A percentile compares a stretch with the other conserved stretches of the same genome.
These are phyloP conservation scores for Epinephelus coioides DNA, from an alignment of 2,797 vertebrate genomes.

Conservation along the genomic window DNA sequence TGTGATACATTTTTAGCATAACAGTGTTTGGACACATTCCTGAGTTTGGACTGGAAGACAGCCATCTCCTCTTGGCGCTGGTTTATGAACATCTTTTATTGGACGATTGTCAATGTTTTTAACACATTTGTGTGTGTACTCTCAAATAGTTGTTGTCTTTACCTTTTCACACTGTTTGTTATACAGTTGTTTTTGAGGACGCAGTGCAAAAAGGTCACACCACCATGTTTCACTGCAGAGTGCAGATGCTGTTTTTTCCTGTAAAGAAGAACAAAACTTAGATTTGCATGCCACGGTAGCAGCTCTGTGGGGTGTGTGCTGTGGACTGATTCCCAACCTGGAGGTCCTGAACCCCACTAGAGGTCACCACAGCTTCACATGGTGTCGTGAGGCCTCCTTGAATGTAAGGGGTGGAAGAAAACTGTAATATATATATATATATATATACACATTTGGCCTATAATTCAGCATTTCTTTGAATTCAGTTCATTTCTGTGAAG, in stretches of 20 bases:
- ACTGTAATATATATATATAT: too few species aligned
- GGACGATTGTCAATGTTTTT: not conserved
- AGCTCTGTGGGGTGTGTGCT: too few species aligned
- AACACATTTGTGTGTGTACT: not conserved
- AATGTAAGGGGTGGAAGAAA: too few species aligned
- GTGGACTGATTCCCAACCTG: too few species aligned
- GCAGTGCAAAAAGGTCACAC: not conserved
- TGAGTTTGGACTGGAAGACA: conserved; percentile 1
- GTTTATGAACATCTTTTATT: conserved; percentile 2
- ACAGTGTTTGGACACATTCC: conserved; percentile 8
- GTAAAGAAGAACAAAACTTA: not conserved
- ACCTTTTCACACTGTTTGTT: conserved; percentile 9
- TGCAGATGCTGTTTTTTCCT: not conserved
- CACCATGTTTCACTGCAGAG: not conserved
- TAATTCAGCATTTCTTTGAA: too few species aligned
- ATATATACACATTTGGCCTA: too few species aligned
- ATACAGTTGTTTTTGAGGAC: not conserved
- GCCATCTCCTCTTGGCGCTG: conserved; percentile 1
- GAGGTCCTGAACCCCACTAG: too few species aligned
- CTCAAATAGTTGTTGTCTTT: conserved; percentile 9
- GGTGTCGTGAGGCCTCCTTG: too few species aligned
- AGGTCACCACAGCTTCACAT: too few species aligned
- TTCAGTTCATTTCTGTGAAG: too few species aligned
- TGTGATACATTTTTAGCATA: not conserved
- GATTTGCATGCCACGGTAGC: fast-evolving